These are phyloP conservation scores for Aethina tumida DNA, from an alignment of 1,140 invertebrate genomes.

Conservation along the genomic window DNA sequence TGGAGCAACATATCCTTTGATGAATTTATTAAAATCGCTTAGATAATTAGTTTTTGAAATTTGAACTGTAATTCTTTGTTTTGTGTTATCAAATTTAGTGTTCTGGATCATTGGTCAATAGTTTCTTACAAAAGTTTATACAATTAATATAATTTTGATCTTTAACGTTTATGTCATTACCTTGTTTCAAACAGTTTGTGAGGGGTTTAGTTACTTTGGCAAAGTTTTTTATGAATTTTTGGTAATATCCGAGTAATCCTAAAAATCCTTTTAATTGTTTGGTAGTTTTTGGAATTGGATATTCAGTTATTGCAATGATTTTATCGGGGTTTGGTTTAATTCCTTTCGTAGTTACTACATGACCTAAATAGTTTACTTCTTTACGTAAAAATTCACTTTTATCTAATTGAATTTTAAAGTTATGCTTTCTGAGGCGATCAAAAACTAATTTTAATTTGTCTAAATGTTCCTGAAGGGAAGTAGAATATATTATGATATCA, in stretches of 20 bases:
- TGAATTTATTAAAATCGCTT: too few species aligned
- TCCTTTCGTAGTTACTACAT: constrained; percentile 23
- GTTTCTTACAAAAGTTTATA: too few species aligned
- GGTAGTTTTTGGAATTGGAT: constrained; percentile 18
- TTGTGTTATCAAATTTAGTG: too few species aligned
- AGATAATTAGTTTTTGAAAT: too few species aligned
- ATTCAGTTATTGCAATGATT: constrained; percentile 21
- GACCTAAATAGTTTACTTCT: constrained; percentile 37
- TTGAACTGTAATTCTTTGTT: too few species aligned
- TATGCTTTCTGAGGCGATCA: constrained; percentile 11
- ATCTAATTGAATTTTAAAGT: constrained; percentile 13
- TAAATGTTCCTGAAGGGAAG: constrained; percentile 5
- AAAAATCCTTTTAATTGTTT: constrained; percentile 23
- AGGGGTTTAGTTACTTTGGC: constrained; percentile 7
- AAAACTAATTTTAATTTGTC: constrained; percentile 9
- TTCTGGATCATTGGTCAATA: too few species aligned
- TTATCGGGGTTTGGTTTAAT: constrained; percentile 24
- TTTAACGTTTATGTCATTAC: too few species aligned
- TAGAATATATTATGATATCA: constrained; percentile 10
- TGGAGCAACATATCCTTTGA: too few species aligned
- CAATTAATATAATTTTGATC: too few species aligned
- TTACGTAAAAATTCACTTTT: constrained; percentile 30
- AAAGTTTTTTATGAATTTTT: constrained; percentile 13
- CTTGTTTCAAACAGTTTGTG: constrained; percentile 15
- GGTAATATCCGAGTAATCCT: constrained; percentile 13